Conservation (phyloP, 2,113 vertebrate genomes). For the Xiphorhynchus elegans region DNA sequence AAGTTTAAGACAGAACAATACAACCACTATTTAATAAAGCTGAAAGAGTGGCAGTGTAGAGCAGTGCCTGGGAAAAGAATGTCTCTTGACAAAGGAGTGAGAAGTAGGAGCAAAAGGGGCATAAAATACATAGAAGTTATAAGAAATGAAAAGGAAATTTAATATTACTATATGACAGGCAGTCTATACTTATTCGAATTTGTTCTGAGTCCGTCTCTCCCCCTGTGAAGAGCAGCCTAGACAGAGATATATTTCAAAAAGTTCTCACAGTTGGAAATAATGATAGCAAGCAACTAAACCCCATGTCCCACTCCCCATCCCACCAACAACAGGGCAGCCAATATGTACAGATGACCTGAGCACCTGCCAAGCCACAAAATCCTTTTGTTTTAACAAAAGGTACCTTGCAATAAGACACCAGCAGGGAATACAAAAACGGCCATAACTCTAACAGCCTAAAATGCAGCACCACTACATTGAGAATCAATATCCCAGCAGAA, state of each 20-base stretch:
- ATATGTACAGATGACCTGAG: rapidly evolving
- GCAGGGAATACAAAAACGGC: not conserved
- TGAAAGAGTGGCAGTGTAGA: not conserved
- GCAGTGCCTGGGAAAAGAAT: not conserved
- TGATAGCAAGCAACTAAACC: rapidly evolving
- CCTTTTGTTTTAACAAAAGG: not conserved
- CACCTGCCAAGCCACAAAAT: not conserved
- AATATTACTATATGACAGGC: not conserved
- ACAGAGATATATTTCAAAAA: not conserved
- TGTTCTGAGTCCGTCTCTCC: not conserved
- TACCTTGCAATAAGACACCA: not conserved
- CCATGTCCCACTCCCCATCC: rapidly evolving
- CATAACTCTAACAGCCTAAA: not conserved
- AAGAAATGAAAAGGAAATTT: not conserved
- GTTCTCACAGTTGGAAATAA: not conserved
- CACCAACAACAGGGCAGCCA: not conserved
- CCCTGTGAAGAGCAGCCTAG: not conserved
- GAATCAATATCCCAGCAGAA: not conserved
- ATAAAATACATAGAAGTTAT: not conserved
- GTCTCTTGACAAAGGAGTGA: not conserved
- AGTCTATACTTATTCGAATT: not conserved
- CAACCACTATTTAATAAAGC: not conserved
- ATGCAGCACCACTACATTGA: not conserved
- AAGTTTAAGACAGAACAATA: not conserved
- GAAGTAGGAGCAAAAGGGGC: not conserved